Base-by-base conservation (phyloP, 2,888 invertebrate genomes). In the Philonicus albiceps region DNA sequence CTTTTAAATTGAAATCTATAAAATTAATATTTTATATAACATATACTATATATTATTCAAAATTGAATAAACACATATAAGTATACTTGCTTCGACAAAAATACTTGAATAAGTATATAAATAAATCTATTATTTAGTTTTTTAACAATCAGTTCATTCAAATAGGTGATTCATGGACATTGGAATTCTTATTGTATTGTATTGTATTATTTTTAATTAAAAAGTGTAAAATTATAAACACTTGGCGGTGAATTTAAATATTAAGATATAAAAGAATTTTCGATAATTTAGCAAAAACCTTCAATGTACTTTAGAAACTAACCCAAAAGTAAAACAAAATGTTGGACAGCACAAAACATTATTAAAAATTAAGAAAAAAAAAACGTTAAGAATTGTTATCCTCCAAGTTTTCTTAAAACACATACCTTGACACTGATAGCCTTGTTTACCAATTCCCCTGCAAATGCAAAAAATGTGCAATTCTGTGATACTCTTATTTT, bases 391-490 rank as follows among this genome's bases (percentile, higher is more conserved):
- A 72, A 37, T 55, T 53, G 78, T 74, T 73, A 72, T 55, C 34
- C 74, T 81, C 49, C 81, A 81, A 34, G 27, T 85, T 31, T 76
- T 37, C 19, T 85, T 73, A 72, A 78, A 88, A 86, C 87, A 92
- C 92, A 93, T 95, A 97, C 97, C 97, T 97, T 98, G 98, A 94
- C 98, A 98, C 93, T 98, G 98, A 94, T 98, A 98, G 93, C 98
- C 98, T 94, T 98, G 98, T 94, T 98, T 98, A 93, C 98, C 98
- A 93, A 98, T 94, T 93, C 98, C 98, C 97, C 97, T 97, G 96
- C 92, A 95, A 95, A 93, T 92, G 93, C 93, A 92, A 93, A 93
- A 92, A 92, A 92, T 91, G 91, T 91, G 92, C 91, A 91, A 88
- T 91, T 91, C 91, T 92, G 91, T 91, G 91, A 88, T 88, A 81